Base-by-base conservation (phyloP, 2,888 invertebrate species). In the Hemicrepidius hirtus region DNA sequence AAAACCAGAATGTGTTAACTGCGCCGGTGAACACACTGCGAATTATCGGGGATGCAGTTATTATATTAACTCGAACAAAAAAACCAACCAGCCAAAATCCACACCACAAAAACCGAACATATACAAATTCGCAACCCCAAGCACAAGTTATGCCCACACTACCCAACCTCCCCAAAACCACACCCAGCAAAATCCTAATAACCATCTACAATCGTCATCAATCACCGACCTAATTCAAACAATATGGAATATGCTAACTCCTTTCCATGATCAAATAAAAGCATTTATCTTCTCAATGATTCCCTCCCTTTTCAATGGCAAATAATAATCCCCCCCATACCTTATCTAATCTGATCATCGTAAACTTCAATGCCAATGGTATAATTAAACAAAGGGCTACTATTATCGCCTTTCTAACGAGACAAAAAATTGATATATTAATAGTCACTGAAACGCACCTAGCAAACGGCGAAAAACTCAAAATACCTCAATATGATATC, bases 201-300 rank as follows among this genome's bases (percentile, higher is more conserved):
- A 46, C 44, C 16, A 7, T 4, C 18, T 16, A 46, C 16, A 46
- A 46, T 16, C 44, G 18, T 16, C 18, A 18, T 16, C 44, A 16
- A 46, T 16, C 44, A 16, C 18, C 16, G 44, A 46, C 44, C 16
- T 16, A 46, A 46, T 46, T 9, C 44, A 46, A 46, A 5, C 44
- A 46, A 46, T 46, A 2, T 18, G 44, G 44, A 46, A 46, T 3
- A 46, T 46, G 18, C 16, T 46, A 46, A 46, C 44, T 13, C 44
- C 44, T 18, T 46, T 46, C 18, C 18, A 46, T 46, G 44, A 16
- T 46, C 44, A 46, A 46, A 46, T 46, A 46, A 46, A 46, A 46
- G 5, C 10, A 46, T 46, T 46, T 46, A 46, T 46, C 18, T 46
- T 46, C 16, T 46, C 44, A 46, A 16, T 46, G 10, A 46, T 46